Evolutionary conservation across 1,140 invertebrate species (phyloP).

Genomic region (Drosophila orosa): DNA sequence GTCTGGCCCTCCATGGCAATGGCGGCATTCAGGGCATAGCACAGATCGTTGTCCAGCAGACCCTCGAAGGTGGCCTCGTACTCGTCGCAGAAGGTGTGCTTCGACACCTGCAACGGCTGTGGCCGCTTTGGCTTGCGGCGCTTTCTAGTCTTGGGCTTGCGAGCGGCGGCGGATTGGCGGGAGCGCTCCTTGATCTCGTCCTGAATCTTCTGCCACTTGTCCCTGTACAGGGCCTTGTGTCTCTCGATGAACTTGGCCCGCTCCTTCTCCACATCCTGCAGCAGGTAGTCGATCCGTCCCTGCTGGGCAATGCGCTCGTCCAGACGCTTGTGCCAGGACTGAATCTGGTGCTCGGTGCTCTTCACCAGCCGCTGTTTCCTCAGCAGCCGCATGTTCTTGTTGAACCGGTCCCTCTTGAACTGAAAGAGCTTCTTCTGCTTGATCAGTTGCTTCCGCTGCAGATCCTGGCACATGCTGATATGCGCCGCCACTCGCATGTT

Average conservation of each 20-base stretch:
- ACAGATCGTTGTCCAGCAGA: slow-evolving; percentile 67
- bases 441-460: slow-evolving; percentile 73
- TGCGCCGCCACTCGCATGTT: slow-evolving; percentile 66
- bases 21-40: slow-evolving; percentile 74
- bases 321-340: slow-evolving; percentile 71
- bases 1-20: slow-evolving; percentile 64
- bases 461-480: slow-evolving; percentile 55
- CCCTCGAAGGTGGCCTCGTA: slow-evolving; percentile 67
- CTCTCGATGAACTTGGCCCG: slow-evolving; percentile 62
- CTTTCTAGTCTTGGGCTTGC: slow-evolving; percentile 41
- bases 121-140: slow-evolving; percentile 36
- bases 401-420: slow-evolving; percentile 74
- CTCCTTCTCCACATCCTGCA: slow-evolving; percentile 53
- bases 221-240: slow-evolving; percentile 54
- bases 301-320: slow-evolving; percentile 70
- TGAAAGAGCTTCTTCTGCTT: slow-evolving; percentile 78
- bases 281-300: slow-evolving; percentile 49
- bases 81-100: slow-evolving; percentile 64
- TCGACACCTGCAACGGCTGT: background rate
- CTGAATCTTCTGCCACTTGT: slow-evolving; percentile 71
- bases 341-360: slow-evolving; percentile 54
- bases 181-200: slow-evolving; percentile 62
- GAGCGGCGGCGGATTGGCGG: background rate
- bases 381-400: slow-evolving; percentile 64
- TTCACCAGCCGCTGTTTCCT: slow-evolving; percentile 46